Evolutionary conservation across 1,140 invertebrate genomes (phyloP).

Genomic region (honey bee (Apis mellifera)): Amel_HAv3.1 CM009934.2:6136001-6136500

Average conservation of each 20-base stretch:
- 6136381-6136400: not conserved
- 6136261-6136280: not conserved
- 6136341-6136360: slow-evolving; percentile 19
- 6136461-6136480: not conserved
- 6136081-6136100: not conserved
- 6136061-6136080: not conserved
- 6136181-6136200: not conserved
- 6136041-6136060: too few relatives aligned
- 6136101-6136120: not conserved
- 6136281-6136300: not conserved
- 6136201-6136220: not conserved
- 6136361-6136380: slow-evolving; percentile 15
- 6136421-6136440: slow-evolving; percentile 12
- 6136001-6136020: too few relatives aligned
- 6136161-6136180: not conserved
- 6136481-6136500: slow-evolving; percentile 10
- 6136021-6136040: too few relatives aligned
- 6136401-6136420: slow-evolving; percentile 4
- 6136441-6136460: not conserved
- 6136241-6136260: not conserved
- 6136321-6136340: not conserved
- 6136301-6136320: not conserved
- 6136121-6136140: not conserved
- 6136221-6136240: not conserved
- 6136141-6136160: not conserved